Conservation (phyloP, 2,113 vertebrate species). For the Sula dactylatra region DNA sequence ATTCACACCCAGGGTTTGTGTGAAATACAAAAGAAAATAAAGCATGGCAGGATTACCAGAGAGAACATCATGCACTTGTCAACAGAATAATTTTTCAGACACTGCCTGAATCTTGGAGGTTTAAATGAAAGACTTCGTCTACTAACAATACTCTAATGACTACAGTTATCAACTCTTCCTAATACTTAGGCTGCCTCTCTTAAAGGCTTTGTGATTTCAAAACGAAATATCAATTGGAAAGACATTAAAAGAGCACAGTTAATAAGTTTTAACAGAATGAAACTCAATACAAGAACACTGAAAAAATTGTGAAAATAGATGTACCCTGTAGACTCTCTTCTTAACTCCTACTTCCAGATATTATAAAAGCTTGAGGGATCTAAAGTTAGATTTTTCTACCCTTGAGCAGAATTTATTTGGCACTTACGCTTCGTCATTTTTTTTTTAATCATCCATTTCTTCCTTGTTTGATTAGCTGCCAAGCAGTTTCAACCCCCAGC, state of each 20-base stretch:
- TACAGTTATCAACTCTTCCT: not conserved
- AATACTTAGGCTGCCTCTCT: not conserved
- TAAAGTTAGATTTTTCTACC: not conserved
- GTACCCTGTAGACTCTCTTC: not conserved
- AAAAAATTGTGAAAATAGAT: not conserved
- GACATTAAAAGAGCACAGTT: not conserved
- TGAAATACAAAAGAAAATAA: not conserved
- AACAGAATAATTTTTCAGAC: not conserved
- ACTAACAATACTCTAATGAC: not conserved
- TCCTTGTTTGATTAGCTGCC: constrained; percentile 31
- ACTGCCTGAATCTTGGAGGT: not conserved
- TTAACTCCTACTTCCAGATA: not conserved
- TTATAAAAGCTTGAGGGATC: not conserved
- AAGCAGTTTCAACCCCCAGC: not conserved
- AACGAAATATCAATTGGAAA: not conserved
- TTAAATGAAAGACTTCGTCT: not conserved
- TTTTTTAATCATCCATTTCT: not conserved
- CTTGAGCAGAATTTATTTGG: not conserved
- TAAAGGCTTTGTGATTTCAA: constrained; percentile 3
- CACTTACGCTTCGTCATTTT: not conserved
- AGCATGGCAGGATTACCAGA: not conserved
- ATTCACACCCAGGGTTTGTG: not conserved
- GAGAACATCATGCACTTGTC: not conserved
- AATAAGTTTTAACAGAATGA: not conserved
- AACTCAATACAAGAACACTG: not conserved